Evolutionary conservation across 1,140 invertebrate genomes (phyloP), one percentile per base, ranked within the genome.

Genomic region (Drosophila trapezifrons): DNA sequence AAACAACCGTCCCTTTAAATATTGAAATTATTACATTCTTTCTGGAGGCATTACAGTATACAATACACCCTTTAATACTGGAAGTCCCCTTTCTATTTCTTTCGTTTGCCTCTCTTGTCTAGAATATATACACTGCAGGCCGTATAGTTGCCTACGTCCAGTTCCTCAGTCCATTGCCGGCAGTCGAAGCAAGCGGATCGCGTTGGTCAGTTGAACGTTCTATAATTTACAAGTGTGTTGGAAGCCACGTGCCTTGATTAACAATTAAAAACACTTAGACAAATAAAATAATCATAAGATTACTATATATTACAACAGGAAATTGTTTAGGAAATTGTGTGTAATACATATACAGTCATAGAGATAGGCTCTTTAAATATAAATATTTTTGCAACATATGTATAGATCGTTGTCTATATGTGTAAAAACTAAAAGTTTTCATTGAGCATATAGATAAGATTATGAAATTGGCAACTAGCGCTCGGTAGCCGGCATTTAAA

Each of bases 111-210:
- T 52, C 18, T 20, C 49, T 20, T 20, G 13, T 10, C 29, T 15
- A 4, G 35, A 35, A 20, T 52, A 35, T 20, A 35, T 20, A 32
- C 15, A 13, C 2, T 29, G 47, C 12, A 3, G 27, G 27, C 25
- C n/a, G 46, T 2, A 18, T 9, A 15, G 12, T 13, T 52, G 35
- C 17, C 27, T 13, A 32, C 47, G 27, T 18, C 17, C 49, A 52
- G n/a, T 29, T 63, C 2, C 12, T 45, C 74, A 76, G 71, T 78
- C 63, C 32, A 18, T 37, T n/a, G 12, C 17, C 32, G 18, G 43
- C 54, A 29, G 13, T 72, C 55, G 49, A 22, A 15, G 46, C 22
- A 58, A 54, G 27, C 52, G 43, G 57, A 63, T 51, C 17, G 58
- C 8, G 12, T 35, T 12, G 13, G 20, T 40, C 27, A 20, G 27